Conservation (phyloP, 2,888 invertebrate genomes). For the Cremastobaeus sp. region DNA sequence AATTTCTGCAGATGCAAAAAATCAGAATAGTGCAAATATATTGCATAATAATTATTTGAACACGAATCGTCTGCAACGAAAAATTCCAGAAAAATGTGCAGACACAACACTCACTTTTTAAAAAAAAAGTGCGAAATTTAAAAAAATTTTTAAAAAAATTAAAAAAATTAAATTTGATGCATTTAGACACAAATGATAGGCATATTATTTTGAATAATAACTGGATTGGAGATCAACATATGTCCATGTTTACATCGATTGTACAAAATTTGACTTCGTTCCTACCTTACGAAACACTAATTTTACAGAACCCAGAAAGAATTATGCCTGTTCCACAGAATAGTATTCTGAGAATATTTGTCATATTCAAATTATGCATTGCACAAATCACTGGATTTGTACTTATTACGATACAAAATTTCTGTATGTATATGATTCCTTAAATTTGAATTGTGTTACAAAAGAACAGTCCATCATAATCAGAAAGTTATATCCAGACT, state of each 20-base stretch:
- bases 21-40: no score
- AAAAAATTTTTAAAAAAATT: slow-evolving; percentile 1
- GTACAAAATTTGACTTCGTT: slow-evolving; percentile 16
- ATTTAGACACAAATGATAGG: background rate
- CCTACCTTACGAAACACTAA: slow-evolving; percentile 20
- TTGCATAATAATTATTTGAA: no score
- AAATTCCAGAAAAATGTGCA: no score
- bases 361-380: slow-evolving; percentile 23
- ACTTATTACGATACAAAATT: slow-evolving; percentile 11
- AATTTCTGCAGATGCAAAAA: no score
- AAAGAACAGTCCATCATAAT: slow-evolving; percentile 2
- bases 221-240: slow-evolving; percentile 5
- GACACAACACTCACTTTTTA: background rate
- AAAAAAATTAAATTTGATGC: background rate
- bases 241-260: slow-evolving; percentile 15
- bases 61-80: no score
- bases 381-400: slow-evolving; percentile 2
- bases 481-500: slow-evolving; percentile 5
- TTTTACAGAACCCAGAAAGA: slow-evolving; percentile 13
- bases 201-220: slow-evolving; percentile 8
- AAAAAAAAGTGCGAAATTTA: no score
- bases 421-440: slow-evolving; percentile 11
- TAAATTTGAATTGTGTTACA: slow-evolving; percentile 1
- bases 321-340: slow-evolving; percentile 24
- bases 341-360: background rate